Evolutionary conservation across 2,888 invertebrate genomes (phyloP), one percentile per base, ranked within the genome.

Genomic region (Mesopsocus fuscifrons): DNA sequence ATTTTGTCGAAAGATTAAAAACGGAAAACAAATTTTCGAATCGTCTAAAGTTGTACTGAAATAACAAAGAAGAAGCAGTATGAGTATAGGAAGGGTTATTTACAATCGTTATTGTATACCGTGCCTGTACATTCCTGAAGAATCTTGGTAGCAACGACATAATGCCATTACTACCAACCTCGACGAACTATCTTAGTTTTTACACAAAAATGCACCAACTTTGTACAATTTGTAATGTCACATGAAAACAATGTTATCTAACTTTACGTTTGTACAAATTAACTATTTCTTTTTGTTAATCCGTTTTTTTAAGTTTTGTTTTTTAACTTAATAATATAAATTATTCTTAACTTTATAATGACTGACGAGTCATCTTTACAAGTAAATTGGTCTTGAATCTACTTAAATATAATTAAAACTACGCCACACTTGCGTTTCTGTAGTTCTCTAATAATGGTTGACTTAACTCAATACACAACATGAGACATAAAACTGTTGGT

Each of bases 181-280:
- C 38, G 13, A 18, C n/a, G 38, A n/a, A 38, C 16, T n/a, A 38
- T 38, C n/a, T n/a, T n/a, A n/a, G n/a, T n/a, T n/a, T n/a, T n/a
- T n/a, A n/a, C n/a, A n/a, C n/a, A 20, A 38, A 38, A 38, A 15
- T 38, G 17, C 20, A 20, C 38, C 38, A 38, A 18, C 20, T 33
- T 38, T 38, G 38, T 38, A 38, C 38, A 38, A 38, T n/a, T 18
- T 18, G 4, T 38, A 20, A 33, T 33, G 33, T 33, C 33, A 33
- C 33, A 17, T 33, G 16, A 33, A 33, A 33, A 20, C 17, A 38
- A 38, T 9, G 11, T 15, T 18, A 5, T 13, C 38, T 38, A 18
- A 38, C 21, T 5, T 38, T 38, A 34, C n/a, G 15, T 38, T 38
- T 16, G 15, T 18, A 16, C 15, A 38, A 38, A 18, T 38, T 13